Evolutionary conservation across 2,113 vertebrate genomes (phyloP), one percentile per base, ranked within the genome.

Genomic region (Erythrocercus mccallii): DNA sequence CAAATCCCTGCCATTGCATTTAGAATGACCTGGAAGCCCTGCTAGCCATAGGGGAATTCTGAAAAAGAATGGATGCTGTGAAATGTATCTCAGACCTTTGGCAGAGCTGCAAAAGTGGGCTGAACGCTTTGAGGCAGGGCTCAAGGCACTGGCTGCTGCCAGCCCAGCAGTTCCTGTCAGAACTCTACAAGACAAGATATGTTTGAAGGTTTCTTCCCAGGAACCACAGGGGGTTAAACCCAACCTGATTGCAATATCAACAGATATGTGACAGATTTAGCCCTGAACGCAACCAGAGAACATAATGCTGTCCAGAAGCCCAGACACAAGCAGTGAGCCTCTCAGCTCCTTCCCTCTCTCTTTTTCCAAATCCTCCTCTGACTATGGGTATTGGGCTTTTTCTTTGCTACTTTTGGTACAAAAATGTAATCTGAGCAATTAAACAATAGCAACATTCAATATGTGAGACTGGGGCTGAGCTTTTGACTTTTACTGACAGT

Each of bases 1-100:
- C 0, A 0, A 9, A 10, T 40, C n/a, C 10, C 1, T 66, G n/a
- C 57, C 28, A 21, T 18, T 2, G 2, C 15, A 12, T 9, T 15
- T 0, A 1, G 56, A 25, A 12, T 27, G 51, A 19, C 23, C 47
- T 53, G 66, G n/a, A 74, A 54, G 17, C 11, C 24, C 70, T 50
- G 30, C 47, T 42, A 48, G 33, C 19, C 38, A 12, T 5, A 16
- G 38, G 30, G 25, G 5, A 22, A 5, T 61, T 50, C 37, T 76
- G 23, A 17, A 74, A 81, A 88, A 38, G 31, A 51, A 28, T 17
- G 45, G 18, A 14, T 17, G 14, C 31, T 56, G 19, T 51, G 19
- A 89, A 89, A 53, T 1, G 0, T 28, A 10, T 47, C 58, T 72
- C 22, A 25, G 37, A 10, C 20, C 65, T 20, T 23, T 47, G n/a